A percentile compares a stretch with the other conserved stretches of the same genome.
Evolutionary conservation across 2,888 invertebrate genomes (phyloP).

Genomic region (Dexiosoma caninum): DNA sequence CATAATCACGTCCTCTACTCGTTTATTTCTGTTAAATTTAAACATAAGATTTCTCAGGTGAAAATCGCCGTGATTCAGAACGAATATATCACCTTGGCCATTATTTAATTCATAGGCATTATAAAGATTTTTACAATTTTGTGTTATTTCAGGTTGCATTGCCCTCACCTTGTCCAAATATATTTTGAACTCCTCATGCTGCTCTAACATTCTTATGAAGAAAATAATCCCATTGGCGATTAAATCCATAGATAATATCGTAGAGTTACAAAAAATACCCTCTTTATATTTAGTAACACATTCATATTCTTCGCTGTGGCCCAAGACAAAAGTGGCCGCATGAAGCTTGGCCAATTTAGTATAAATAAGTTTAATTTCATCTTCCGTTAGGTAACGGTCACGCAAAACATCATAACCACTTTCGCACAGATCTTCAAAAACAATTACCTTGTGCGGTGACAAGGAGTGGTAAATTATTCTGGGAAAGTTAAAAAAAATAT

Average conservation of each 20-base stretch:
- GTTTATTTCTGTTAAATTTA: slow-evolving; percentile 32
- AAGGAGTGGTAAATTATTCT: slow-evolving; percentile 58
- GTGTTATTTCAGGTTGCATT: slow-evolving; percentile 47
- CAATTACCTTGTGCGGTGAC: slow-evolving; percentile 63
- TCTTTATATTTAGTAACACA: slow-evolving; percentile 23
- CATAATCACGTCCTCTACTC: slow-evolving; percentile 41
- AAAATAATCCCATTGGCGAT: slow-evolving; percentile 53
- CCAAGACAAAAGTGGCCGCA: slow-evolving; percentile 65
- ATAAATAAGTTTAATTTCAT: slow-evolving; percentile 62
- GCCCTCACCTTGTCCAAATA: slow-evolving; percentile 66
- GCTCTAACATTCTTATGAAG: slow-evolving; percentile 64
- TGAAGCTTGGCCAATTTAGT: slow-evolving; percentile 69
- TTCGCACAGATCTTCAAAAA: slow-evolving; percentile 59
- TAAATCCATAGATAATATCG: slow-evolving; percentile 40
- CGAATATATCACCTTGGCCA: slow-evolving; percentile 57
- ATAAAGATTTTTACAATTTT: slow-evolving; percentile 44
- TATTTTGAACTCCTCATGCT: slow-evolving; percentile 47
- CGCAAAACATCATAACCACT: slow-evolving; percentile 54
- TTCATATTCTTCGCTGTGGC: slow-evolving; percentile 18
- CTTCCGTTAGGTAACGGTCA: slow-evolving; percentile 56
- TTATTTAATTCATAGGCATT: slow-evolving; percentile 19
- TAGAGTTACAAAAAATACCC: slow-evolving; percentile 22
- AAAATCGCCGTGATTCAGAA: slow-evolving; percentile 72
- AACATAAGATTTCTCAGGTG: slow-evolving; percentile 72
- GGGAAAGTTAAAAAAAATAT: neutral